A percentile compares a stretch with the other conserved stretches of the same genome.
Conservation (phyloP, 2,888 invertebrate genomes). For the Brenthis ino region DNA sequence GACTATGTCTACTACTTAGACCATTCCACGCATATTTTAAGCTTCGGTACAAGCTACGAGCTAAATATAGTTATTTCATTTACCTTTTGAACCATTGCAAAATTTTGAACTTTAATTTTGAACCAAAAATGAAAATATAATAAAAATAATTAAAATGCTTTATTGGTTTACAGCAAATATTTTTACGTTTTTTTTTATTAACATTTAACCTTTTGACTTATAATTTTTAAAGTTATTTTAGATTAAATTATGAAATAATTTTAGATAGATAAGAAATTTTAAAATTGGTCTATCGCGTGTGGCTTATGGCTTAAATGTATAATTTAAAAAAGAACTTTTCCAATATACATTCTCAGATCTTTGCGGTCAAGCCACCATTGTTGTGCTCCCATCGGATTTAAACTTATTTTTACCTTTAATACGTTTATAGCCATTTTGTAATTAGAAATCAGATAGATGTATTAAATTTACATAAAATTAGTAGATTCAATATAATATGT, state of each 20-base stretch:
- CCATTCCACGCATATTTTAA: conserved; percentile 65
- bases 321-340: conserved; percentile 67
- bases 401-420: conserved; percentile 47
- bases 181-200: no score
- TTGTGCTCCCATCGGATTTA: conserved; percentile 54
- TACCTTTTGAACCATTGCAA: no score
- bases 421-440: conserved; percentile 26
- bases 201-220: not conserved
- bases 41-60: conserved; percentile 42
- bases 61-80: not conserved
- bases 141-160: no score
- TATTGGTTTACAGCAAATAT: no score
- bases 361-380: conserved; percentile 67
- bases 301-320: conserved; percentile 41
- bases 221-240: not conserved
- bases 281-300: conserved; percentile 1
- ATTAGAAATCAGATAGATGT: not conserved
- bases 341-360: conserved; percentile 71
- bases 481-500: no score
- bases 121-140: no score
- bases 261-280: no score
- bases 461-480: not conserved
- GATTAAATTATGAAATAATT: no score
- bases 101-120: no score
- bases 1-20: conserved; percentile 44